Conservation (phyloP, 2,113 vertebrate species). For the Heptranchias perlo region DNA sequence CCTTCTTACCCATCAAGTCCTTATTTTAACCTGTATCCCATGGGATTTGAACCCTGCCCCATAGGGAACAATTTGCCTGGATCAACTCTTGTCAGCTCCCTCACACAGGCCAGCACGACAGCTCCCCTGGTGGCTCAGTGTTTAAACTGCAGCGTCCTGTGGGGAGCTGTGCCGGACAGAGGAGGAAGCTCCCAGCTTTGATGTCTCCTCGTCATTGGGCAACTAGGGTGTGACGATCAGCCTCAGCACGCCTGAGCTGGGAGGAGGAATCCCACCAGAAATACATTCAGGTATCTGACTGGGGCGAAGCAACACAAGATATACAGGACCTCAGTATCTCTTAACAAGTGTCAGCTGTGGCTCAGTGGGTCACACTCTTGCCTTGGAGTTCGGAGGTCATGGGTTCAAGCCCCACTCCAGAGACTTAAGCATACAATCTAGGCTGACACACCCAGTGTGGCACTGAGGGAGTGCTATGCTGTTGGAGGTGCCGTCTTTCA, state of each 20-base stretch:
- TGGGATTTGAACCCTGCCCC: neutral
- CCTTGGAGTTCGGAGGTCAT: neutral
- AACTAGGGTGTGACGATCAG: neutral
- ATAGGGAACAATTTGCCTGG: neutral
- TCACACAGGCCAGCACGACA: neutral
- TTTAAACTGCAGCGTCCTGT: neutral
- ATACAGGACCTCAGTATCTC: no score
- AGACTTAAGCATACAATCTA: neutral
- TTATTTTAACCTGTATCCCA: neutral
- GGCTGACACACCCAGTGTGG: neutral
- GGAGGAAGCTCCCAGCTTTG: no score
- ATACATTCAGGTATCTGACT: no score
- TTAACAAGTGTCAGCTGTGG: no score
- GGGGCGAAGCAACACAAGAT: no score
- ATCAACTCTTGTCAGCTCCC: neutral
- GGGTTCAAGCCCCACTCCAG: neutral
- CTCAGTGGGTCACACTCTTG: neutral
- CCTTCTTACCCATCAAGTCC: no score
- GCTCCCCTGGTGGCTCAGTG: no score
- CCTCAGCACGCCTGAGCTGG: neutral
- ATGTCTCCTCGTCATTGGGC: neutral
- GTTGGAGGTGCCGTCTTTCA: no score
- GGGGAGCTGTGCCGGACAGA: no score
- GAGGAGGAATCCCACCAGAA: no score
- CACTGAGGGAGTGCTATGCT: no score